A percentile compares a stretch with the other conserved stretches of the same genome.
These are phyloP conservation scores for Fregetta grallaria DNA, from an alignment of 2,113 vertebrate species.

Conservation along the genomic window DNA sequence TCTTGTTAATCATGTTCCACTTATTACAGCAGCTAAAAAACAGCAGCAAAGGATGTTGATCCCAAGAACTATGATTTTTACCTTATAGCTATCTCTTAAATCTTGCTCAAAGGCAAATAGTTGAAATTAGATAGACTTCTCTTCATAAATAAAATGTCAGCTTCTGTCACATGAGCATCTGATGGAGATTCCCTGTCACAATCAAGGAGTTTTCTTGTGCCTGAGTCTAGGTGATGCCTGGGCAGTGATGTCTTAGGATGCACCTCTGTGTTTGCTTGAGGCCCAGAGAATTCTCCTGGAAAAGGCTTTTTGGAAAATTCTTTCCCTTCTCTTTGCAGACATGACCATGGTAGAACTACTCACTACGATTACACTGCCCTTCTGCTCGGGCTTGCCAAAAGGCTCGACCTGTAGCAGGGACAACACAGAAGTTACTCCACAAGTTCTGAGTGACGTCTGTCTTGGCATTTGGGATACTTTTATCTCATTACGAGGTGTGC, in stretches of 20 bases:
- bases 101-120: neutral
- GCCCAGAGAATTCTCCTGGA: neutral
- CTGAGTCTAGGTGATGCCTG: neutral
- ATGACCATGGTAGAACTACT: neutral
- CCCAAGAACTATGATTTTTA: neutral
- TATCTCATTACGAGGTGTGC: neutral
- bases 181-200: neutral
- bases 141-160: neutral
- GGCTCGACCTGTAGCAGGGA: neutral
- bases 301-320: neutral
- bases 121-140: neutral
- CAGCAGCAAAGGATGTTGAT: neutral
- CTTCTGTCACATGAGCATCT: neutral
- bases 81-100: neutral
- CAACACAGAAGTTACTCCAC: neutral
- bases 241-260: neutral
- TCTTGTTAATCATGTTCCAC: neutral
- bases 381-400: neutral
- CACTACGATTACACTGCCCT: fast-evolving
- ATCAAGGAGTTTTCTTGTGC: neutral
- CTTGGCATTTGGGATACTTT: neutral
- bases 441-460: neutral
- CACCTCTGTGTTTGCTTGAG: neutral
- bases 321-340: neutral
- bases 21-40: neutral